phyloP scores from a whole-genome alignment of 2,113 vertebrate genomes.

The Neolamprologus longior region DNA sequence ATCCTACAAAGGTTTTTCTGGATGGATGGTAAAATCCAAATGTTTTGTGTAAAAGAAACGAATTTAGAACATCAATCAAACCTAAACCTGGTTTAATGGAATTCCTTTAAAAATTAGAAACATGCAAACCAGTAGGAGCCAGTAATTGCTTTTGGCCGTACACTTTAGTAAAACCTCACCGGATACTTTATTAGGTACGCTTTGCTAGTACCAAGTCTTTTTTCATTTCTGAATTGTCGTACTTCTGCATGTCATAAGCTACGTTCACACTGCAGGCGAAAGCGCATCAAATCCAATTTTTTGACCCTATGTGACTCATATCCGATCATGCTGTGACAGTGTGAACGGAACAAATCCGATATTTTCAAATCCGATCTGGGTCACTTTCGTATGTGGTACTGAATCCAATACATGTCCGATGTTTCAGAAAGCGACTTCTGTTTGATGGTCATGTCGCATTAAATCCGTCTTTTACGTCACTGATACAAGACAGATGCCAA shows the following conservation, averaged over 20 bases:
- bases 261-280: too few species aligned
- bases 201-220: rapidly evolving
- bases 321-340: too few species aligned
- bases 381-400: too few species aligned
- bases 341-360: too few species aligned
- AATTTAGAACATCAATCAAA: neutral
- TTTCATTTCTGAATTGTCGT: rapidly evolving
- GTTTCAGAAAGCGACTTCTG: too few species aligned
- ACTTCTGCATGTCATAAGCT: neutral
- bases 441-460: too few species aligned
- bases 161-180: neutral
- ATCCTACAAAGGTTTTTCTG: neutral
- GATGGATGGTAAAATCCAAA: neutral
- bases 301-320: too few species aligned
- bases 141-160: neutral
- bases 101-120: neutral
- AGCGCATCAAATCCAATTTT: too few species aligned
- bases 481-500: too few species aligned
- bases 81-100: neutral
- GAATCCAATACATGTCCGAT: too few species aligned
- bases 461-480: too few species aligned
- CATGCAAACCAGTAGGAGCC: neutral
- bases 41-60: neutral
- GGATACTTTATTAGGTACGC: neutral
- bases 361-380: too few species aligned